A percentile compares a stretch with the other conserved stretches of the same genome.
Conservation (phyloP, 2,113 vertebrate genomes). For the Dolichallabes microphthalmus region DNA sequence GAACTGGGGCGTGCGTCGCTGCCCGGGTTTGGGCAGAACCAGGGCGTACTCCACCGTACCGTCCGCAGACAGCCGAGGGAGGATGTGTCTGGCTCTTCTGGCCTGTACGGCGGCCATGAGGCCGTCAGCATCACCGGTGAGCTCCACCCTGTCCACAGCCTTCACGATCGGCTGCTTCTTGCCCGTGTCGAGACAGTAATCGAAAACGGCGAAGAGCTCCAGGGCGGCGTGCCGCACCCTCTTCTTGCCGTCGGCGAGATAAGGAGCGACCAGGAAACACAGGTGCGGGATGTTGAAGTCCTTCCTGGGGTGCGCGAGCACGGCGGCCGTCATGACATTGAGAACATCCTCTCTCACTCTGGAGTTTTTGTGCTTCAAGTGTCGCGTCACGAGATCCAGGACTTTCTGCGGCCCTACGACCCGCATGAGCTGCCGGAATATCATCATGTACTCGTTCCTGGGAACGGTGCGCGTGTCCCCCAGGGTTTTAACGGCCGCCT, state of each 20-base stretch:
- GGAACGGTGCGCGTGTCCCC: conserved; percentile 78
- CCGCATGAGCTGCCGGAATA: conserved; percentile 78
- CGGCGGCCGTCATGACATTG: conserved; percentile 77
- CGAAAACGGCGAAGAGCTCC: conserved; percentile 81
- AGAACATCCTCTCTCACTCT: conserved; percentile 80
- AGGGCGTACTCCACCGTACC: conserved; percentile 80
- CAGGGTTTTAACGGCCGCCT: conserved; percentile 75
- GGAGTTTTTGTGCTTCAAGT: conserved; percentile 81
- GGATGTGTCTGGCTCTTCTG: conserved; percentile 78
- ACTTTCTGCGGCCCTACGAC: conserved; percentile 74
- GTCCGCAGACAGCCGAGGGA: conserved; percentile 75
- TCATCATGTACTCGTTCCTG: conserved; percentile 77
- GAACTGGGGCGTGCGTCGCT: conserved; percentile 56
- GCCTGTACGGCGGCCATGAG: conserved; percentile 82
- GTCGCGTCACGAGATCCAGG: conserved; percentile 76
- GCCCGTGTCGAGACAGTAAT: conserved; percentile 74
- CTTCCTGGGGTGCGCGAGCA: conserved; percentile 78
- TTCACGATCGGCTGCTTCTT: conserved; percentile 76
- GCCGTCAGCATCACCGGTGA: conserved; percentile 76
- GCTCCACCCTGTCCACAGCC: conserved; percentile 80
- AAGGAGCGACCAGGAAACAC: conserved; percentile 79
- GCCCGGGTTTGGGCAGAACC: conserved; percentile 72
- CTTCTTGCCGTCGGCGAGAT: conserved; percentile 78
- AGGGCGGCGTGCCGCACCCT: conserved; percentile 83
- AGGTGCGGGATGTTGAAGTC: conserved; percentile 80